A percentile compares a stretch with the other conserved stretches of the same genome.
Evolutionary conservation across 2,797 vertebrate genomes (phyloP).

Genomic region (Cryptoprocta ferox): DNA sequence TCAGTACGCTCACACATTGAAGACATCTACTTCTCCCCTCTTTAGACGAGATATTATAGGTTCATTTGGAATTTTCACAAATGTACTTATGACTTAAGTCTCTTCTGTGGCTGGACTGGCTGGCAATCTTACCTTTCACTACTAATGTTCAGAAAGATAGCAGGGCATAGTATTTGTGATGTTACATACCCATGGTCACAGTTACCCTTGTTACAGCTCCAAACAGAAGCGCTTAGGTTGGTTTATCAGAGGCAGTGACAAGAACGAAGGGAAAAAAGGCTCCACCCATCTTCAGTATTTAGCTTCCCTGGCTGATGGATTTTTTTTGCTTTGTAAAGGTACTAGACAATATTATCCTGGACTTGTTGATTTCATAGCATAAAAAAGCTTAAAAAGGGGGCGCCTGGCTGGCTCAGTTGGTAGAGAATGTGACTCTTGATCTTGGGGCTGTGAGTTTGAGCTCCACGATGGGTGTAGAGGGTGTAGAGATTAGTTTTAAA

Average conservation of each 20-base stretch:
- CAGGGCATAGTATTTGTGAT: background rate
- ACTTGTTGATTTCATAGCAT: constrained; percentile 25
- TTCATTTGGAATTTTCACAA: background rate
- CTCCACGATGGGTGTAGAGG: background rate
- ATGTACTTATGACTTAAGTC: background rate
- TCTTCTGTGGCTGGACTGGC: background rate
- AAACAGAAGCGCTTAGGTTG: background rate
- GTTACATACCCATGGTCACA: background rate
- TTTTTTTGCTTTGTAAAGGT: background rate
- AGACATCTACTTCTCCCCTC: background rate
- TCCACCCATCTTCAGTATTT: background rate
- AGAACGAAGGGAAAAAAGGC: background rate
- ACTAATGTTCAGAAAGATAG: background rate
- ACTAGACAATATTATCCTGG: background rate
- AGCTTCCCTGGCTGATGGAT: background rate
- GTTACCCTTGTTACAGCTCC: background rate
- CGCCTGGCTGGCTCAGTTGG: background rate
- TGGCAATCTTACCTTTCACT: background rate
- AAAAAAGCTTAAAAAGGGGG: background rate
- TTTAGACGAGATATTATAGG: background rate
- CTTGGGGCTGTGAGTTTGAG: background rate
- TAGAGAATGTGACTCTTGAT: background rate
- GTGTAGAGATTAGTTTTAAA: background rate
- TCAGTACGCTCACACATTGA: background rate
- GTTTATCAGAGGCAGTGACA: background rate